A percentile compares a stretch with the other conserved stretches of the same genome.
phyloP scores from a whole-genome alignment of 37 sponge, comb jelly and placozoan species.

The Theonella swinhoei region DNA sequence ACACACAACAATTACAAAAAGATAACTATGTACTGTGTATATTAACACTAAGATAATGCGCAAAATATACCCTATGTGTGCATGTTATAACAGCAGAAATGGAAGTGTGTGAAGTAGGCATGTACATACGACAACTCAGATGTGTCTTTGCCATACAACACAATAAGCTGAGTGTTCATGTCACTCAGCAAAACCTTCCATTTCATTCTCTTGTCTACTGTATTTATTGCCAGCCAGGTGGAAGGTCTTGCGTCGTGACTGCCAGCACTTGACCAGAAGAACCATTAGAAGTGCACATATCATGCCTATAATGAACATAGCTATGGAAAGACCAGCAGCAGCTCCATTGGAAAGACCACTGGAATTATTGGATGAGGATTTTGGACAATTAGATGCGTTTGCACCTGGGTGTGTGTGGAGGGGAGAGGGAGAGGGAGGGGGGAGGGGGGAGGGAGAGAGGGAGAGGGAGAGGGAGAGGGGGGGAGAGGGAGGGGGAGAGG shows the following conservation, averaged over 20 bases:
- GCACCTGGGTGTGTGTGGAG: no score
- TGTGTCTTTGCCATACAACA: background rate
- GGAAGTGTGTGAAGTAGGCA: no score
- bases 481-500: no score
- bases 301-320: constrained; percentile 19
- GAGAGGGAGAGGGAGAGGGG: no score
- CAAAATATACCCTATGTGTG: no score
- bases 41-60: no score
- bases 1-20: no score
- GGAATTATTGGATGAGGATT: background rate
- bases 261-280: background rate
- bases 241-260: background rate
- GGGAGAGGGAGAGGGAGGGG: no score
- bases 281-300: background rate
- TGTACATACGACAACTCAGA: background rate
- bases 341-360: constrained; percentile 10
- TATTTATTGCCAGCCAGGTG: background rate
- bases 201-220: constrained; percentile 30
- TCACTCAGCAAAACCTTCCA: background rate
- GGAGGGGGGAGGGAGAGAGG: no score
- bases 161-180: background rate
- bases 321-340: constrained; percentile 22
- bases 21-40: no score
- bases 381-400: no score
- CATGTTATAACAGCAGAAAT: no score